A percentile compares a stretch with the other conserved stretches of the same genome.
These are phyloP conservation scores for Labeo catla DNA, from an alignment of 2,113 vertebrate genomes.

Conservation along the genomic window DNA sequence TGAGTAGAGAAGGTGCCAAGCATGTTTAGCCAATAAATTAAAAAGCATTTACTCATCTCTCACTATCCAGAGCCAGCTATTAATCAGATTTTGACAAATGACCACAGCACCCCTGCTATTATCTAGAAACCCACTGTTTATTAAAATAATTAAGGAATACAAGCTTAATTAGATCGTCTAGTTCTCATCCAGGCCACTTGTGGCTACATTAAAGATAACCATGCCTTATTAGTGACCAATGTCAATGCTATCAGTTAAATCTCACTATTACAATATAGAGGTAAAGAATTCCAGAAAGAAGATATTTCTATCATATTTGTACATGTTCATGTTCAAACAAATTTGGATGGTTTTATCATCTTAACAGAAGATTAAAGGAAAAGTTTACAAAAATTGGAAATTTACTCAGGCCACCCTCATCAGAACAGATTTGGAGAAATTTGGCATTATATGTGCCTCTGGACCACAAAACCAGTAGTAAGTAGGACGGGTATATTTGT, in stretches of 20 bases:
- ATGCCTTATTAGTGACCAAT: conserved; percentile 16
- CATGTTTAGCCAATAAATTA: conserved; percentile 40
- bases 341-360: not conserved
- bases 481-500: too few relatives aligned
- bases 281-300: conserved; percentile 15
- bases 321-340: not conserved
- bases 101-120: conserved; percentile 36
- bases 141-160: not conserved
- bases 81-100: conserved; percentile 48
- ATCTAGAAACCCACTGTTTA: conserved; percentile 20
- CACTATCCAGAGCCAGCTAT: conserved; percentile 38
- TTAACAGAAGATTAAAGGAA: not conserved
- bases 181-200: not conserved
- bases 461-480: too few relatives aligned
- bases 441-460: too few relatives aligned
- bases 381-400: too few relatives aligned
- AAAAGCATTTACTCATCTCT: conserved; percentile 51
- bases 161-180: conserved; percentile 39
- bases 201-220: conserved; percentile 15
- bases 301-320: not conserved
- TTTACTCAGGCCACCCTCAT: too few relatives aligned
- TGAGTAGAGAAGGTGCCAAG: conserved; percentile 51
- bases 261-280: not conserved
- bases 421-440: too few relatives aligned
- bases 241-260: conserved; percentile 20